phyloP scores from a whole-genome alignment of 2,888 invertebrate species.

The Osedax fenrisi region DNA sequence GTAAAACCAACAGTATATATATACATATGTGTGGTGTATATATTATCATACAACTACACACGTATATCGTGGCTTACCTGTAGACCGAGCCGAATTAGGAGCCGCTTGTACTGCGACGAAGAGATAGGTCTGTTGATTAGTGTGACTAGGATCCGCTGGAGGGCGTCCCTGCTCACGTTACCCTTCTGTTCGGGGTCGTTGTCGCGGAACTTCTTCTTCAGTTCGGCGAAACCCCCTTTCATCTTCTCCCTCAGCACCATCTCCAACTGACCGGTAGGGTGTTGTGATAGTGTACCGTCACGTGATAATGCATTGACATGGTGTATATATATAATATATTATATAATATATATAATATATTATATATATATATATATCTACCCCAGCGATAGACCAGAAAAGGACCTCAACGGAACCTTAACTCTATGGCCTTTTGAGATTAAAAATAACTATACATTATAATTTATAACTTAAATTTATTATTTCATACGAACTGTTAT shows the following conservation, averaged over 20 bases:
- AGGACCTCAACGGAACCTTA: too few species aligned
- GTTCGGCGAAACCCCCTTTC: slow-evolving; percentile 43
- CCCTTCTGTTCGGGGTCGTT: slow-evolving; percentile 49
- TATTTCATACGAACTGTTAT: too few species aligned
- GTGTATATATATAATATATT: too few species aligned
- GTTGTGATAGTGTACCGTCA: too few species aligned
- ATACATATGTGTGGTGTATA: too few species aligned
- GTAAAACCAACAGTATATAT: too few species aligned
- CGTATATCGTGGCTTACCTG: background rate
- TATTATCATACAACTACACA: too few species aligned
- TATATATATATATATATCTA: background rate
- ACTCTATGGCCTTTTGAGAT: too few species aligned
- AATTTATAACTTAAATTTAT: too few species aligned
- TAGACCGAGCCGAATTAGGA: slow-evolving; percentile 40
- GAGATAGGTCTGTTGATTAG: slow-evolving; percentile 40
- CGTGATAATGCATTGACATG: too few species aligned
- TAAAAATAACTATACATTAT: too few species aligned
- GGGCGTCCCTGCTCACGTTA: slow-evolving; percentile 46
- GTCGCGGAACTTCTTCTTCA: slow-evolving; percentile 47
- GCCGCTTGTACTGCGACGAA: slow-evolving; percentile 39
- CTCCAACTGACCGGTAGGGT: slow-evolving; percentile 46
- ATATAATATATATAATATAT: background rate
- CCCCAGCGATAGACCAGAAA: too few species aligned
- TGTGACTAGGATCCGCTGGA: slow-evolving; percentile 44
- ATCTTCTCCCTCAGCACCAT: slow-evolving; percentile 43